Evolutionary conservation across 1,140 invertebrate genomes (phyloP).

Genomic region (Drosophila parvula): DNA sequence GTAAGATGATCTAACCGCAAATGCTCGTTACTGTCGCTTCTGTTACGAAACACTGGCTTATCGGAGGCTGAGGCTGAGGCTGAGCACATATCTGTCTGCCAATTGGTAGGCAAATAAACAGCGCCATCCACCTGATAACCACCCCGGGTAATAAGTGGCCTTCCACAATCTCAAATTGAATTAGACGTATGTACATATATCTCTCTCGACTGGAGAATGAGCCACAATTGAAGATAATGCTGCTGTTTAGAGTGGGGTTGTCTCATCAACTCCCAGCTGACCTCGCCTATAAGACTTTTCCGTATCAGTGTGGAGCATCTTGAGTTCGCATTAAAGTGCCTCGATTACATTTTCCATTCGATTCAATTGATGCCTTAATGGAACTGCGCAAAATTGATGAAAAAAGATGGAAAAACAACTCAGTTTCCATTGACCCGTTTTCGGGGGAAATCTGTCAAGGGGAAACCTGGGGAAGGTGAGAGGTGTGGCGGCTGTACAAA

Average conservation of each 20-base stretch:
- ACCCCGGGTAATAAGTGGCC: slow-evolving; percentile 9
- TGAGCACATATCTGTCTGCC: slow-evolving; percentile 53
- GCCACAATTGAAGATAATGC: slow-evolving; percentile 71
- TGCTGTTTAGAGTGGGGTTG: slow-evolving; percentile 43
- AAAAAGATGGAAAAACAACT: slow-evolving; percentile 20
- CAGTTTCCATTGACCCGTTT: slow-evolving; percentile 32
- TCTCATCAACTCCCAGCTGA: slow-evolving; percentile 20
- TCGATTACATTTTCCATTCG: slow-evolving; percentile 5
- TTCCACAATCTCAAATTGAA: slow-evolving; percentile 62
- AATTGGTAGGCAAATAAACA: slow-evolving; percentile 80
- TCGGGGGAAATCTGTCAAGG: slow-evolving; percentile 48
- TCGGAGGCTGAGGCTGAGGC: slow-evolving; percentile 41
- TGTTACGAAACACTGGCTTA: slow-evolving; percentile 58
- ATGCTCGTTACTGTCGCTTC: slow-evolving; percentile 45
- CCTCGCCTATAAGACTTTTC: slow-evolving; percentile 10
- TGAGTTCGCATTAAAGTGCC: slow-evolving; percentile 12
- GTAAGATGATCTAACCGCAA: slow-evolving; percentile 76
- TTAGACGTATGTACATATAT: slow-evolving; percentile 36
- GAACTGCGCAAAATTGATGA: slow-evolving; percentile 56
- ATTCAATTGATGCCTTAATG: slow-evolving; percentile 53
- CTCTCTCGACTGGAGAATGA: slow-evolving; percentile 53
- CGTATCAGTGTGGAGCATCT: slow-evolving; percentile 21
- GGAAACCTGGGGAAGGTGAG: slow-evolving; percentile 15
- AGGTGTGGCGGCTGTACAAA: slow-evolving; percentile 54
- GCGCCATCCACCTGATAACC: slow-evolving; percentile 32